phyloP scores from a whole-genome alignment of 1,140 invertebrate genomes.

The Psix sp. region DNA sequence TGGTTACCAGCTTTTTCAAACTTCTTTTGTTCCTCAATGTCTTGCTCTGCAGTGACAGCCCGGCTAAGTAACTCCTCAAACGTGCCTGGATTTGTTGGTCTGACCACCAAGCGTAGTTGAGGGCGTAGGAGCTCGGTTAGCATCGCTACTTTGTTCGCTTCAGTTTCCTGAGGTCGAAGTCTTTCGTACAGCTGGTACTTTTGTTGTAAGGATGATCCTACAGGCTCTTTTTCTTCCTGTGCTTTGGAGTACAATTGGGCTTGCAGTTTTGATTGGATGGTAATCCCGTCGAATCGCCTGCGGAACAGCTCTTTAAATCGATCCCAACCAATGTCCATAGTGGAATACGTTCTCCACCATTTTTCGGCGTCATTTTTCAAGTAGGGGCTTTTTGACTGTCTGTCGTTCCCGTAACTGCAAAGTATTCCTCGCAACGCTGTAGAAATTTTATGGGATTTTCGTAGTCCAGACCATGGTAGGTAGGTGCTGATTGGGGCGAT shows the following conservation, averaged over 20 bases:
- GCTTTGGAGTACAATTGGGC: conserved; percentile 18
- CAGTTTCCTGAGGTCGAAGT: conserved; percentile 6
- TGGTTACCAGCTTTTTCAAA: too few species aligned
- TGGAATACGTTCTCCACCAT: conserved; percentile 37
- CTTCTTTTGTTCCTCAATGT: too few species aligned
- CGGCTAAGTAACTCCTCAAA: too few species aligned
- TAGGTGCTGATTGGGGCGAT: not conserved
- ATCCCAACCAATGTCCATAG: conserved; percentile 19
- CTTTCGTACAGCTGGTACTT: conserved; percentile 22
- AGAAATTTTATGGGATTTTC: not conserved
- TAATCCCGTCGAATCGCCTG: conserved; percentile 13
- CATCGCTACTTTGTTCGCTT: conserved; percentile 3
- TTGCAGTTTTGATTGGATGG: conserved; percentile 1
- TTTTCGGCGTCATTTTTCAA: conserved; percentile 28
- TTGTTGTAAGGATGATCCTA: conserved; percentile 35
- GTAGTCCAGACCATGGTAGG: not conserved
- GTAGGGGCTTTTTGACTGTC: not conserved
- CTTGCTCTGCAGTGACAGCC: too few species aligned
- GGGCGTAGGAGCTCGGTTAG: not conserved
- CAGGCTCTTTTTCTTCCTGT: conserved; percentile 27
- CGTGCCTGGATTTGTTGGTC: too few species aligned
- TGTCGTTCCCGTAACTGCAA: not conserved
- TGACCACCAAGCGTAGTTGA: too few species aligned
- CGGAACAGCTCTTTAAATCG: conserved; percentile 26
- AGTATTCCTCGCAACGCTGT: not conserved